Percentiles rank a stretch among this genome's conserved stretches.
phyloP scores from a whole-genome alignment of 2,888 invertebrate species.

The Digitonthophagus gazella region DNA sequence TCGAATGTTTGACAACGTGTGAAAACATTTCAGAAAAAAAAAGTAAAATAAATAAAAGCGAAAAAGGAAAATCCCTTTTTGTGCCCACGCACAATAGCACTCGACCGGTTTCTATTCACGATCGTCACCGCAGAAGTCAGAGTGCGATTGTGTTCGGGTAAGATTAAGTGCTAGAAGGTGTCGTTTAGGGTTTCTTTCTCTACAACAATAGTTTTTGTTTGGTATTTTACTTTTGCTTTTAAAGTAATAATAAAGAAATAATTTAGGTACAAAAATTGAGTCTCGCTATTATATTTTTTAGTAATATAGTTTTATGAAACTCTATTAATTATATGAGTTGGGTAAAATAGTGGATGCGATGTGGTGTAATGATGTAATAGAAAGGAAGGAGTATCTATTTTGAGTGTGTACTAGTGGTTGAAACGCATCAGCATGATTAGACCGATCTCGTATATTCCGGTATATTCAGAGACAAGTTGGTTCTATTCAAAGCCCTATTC shows the following conservation, averaged over 20 bases:
- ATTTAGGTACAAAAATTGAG: not conserved
- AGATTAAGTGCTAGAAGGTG: not conserved
- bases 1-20: not conserved
- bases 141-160: not conserved
- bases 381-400: slow-evolving; percentile 29
- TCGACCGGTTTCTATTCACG: not conserved
- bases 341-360: too few species aligned
- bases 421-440: slow-evolving; percentile 33
- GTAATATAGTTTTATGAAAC: not conserved
- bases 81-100: not conserved
- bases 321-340: slow-evolving; percentile 27
- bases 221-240: not conserved
- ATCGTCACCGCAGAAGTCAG: not conserved
- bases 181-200: not conserved
- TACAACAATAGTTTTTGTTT: not conserved
- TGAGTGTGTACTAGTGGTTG: slow-evolving; percentile 20
- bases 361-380: too few species aligned
- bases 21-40: not conserved
- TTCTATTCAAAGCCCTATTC: slow-evolving; percentile 24
- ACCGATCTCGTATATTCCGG: slow-evolving; percentile 26
- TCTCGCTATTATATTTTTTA: not conserved
- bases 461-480: slow-evolving; percentile 29
- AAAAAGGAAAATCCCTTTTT: not conserved
- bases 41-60: too few species aligned
- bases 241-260: not conserved